Evolutionary conservation across 2,113 vertebrate species (phyloP).

Genomic region (Seriola dumerili): DNA sequence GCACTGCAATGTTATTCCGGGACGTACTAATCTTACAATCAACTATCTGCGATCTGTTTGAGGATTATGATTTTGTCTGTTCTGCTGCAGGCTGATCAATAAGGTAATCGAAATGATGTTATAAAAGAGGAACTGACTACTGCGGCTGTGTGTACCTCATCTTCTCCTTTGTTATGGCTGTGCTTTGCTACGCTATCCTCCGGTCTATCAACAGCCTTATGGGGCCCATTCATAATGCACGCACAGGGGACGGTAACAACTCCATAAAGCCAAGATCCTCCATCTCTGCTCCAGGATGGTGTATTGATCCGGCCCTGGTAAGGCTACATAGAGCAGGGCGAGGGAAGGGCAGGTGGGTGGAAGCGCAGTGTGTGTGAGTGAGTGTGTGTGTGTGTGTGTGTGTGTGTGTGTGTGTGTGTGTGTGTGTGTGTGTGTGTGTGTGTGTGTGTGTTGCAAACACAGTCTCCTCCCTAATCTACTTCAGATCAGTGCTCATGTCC

Average conservation of each 20-base stretch:
- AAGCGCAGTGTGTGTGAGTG: neutral
- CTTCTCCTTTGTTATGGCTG: conserved; percentile 64
- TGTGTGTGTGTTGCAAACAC: neutral
- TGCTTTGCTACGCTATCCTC: conserved; percentile 67
- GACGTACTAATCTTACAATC: conserved; percentile 50
- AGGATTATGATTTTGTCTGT: conserved; percentile 68
- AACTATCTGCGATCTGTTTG: conserved; percentile 54
- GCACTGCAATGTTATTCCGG: conserved; percentile 30
- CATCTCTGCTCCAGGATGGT: conserved; percentile 64
- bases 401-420: neutral
- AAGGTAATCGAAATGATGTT: conserved; percentile 75
- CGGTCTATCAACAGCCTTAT: conserved; percentile 64
- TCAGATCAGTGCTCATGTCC: conserved; percentile 70
- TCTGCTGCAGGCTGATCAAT: conserved; percentile 73
- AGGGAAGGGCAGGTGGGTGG: conserved; percentile 54
- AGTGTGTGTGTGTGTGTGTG: neutral
- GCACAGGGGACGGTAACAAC: conserved; percentile 72
- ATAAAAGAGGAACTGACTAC: conserved; percentile 64
- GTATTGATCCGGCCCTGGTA: conserved; percentile 75
- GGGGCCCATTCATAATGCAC: conserved; percentile 77
- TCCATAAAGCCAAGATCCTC: conserved; percentile 77
- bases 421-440: neutral
- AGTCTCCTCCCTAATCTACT: conserved; percentile 68
- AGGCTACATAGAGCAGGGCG: conserved; percentile 30
- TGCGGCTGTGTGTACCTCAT: conserved; percentile 37